phyloP scores from a whole-genome alignment of 2,888 invertebrate species.

The Hypomecis punctinalis region DNA sequence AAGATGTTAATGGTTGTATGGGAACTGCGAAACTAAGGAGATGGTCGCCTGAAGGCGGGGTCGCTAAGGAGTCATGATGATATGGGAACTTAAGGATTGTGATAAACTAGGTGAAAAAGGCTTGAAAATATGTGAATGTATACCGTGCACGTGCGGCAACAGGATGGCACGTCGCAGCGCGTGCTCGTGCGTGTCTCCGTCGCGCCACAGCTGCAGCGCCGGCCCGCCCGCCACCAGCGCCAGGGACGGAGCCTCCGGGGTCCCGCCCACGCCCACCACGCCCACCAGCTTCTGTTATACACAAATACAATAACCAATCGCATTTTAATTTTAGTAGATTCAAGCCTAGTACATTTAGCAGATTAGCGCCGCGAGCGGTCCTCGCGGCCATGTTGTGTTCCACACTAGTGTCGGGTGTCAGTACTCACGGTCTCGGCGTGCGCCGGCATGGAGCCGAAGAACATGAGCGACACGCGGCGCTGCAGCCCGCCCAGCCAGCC shows the following conservation, averaged over 20 bases:
- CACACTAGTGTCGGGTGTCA: background rate
- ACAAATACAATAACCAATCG: too few species aligned
- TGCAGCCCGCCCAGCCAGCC: constrained; percentile 96
- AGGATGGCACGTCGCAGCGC: constrained; percentile 89
- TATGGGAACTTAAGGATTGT: too few species aligned
- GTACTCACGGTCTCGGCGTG: constrained; percentile 87
- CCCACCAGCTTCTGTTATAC: constrained; percentile 89
- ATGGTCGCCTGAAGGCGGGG: background rate
- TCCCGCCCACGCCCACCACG: constrained; percentile 84
- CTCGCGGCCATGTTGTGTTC: too few species aligned
- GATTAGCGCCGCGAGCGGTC: too few species aligned
- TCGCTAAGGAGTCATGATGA: too few species aligned
- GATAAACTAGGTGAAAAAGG: too few species aligned
- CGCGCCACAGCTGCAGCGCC: constrained; percentile 93
- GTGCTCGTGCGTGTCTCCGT: constrained; percentile 90
- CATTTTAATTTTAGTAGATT: too few species aligned
- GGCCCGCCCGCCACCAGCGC: constrained; percentile 81
- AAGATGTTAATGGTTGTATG: constrained; percentile 57
- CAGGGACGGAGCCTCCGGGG: constrained; percentile 81
- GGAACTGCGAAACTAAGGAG: background rate
- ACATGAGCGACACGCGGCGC: constrained; percentile 90
- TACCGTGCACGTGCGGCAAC: constrained; percentile 77
- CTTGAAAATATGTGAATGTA: too few species aligned
- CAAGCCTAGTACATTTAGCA: too few species aligned
- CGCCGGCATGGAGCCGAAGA: constrained; percentile 90